Evolutionary conservation across 2,888 invertebrate genomes (phyloP).

Genomic region (Drosophila meridiana): DNA sequence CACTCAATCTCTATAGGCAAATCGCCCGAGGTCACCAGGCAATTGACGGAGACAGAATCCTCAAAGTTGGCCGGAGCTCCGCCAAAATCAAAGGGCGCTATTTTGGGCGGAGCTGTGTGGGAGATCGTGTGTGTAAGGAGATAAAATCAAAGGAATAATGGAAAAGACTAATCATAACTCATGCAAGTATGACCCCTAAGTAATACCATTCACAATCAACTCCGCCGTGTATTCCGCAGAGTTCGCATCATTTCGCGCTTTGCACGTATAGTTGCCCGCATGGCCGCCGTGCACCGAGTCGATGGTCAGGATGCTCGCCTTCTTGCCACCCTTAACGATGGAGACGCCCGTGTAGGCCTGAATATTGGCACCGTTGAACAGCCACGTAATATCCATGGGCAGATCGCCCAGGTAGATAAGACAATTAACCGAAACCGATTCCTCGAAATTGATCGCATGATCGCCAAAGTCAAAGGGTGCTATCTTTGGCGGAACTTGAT

Average conservation of each 20-base stretch:
- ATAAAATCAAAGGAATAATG: slow-evolving; percentile 31
- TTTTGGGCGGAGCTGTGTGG: slow-evolving; percentile 90
- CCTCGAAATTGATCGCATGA: slow-evolving; percentile 88
- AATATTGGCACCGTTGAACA: slow-evolving; percentile 86
- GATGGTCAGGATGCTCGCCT: slow-evolving; percentile 88
- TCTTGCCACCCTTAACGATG: slow-evolving; percentile 86
- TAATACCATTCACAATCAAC: slow-evolving; percentile 89
- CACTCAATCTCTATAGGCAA: slow-evolving; percentile 89
- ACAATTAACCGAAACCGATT: slow-evolving; percentile 88
- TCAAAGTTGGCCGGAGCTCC: slow-evolving; percentile 90
- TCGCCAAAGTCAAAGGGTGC: slow-evolving; percentile 90
- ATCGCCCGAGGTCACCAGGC: slow-evolving; percentile 90
- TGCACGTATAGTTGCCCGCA: slow-evolving; percentile 91
- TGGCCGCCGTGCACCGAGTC: slow-evolving; percentile 88
- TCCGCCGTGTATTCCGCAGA: slow-evolving; percentile 88
- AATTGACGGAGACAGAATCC: slow-evolving; percentile 89
- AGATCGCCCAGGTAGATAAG: slow-evolving; percentile 88
- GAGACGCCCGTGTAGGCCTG: slow-evolving; percentile 85
- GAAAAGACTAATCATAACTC: slow-evolving; percentile 20
- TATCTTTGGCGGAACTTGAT: slow-evolving; percentile 90
- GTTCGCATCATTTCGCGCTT: slow-evolving; percentile 90
- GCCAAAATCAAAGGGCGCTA: slow-evolving; percentile 91
- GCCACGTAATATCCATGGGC: slow-evolving; percentile 87
- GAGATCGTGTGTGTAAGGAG: slow-evolving; percentile 1
- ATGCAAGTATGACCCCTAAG: slow-evolving; percentile 7